Base-by-base conservation (phyloP, 2,888 invertebrate genomes). In the Apamea monoglypha region DNA sequence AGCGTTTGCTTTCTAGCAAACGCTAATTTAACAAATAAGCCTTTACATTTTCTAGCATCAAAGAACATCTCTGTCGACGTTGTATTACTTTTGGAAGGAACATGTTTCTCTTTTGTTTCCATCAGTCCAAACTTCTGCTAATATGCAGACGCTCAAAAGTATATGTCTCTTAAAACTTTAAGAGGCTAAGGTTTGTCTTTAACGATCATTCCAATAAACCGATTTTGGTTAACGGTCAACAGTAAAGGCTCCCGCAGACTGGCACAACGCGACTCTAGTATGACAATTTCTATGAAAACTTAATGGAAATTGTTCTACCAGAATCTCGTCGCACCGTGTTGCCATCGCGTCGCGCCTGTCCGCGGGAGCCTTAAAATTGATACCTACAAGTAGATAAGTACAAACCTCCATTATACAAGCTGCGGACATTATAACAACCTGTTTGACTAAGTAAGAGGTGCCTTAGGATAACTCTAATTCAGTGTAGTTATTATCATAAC, bases 401-500 rank as follows among this genome's bases (percentile, higher is more conserved):
- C 40, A 44, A 56, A 67, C 71, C 71, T 87, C 66, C 68, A 80
- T 83, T 79, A 74, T 72, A 76, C 71, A 63, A 74, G 59, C 61
- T 29, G 50, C 56, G 16, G 64, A 78, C 73, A 84, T 76, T 76
- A 74, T 53, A 81, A 61, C 78, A 87, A 87, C 87, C 74, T 66
- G 87, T 80, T 80, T 85, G 29, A 76, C 80, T 69, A 66, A 80
- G 78, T 80, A 77, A 87, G 76, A 80, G 74, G 84, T 83, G 85
- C 81, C 74, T 76, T 64, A 87, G 84, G 81, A 87, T 81, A 84
- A 73, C 72, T 85, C 75, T 66, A 87, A 75, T 83, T 72, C 81
- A 81, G 78, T 83, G 47, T 79, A 78, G 85, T 85, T 83, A 87
- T 85, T 82, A 82, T 79, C 80, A 82, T 83, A 87, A 80, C 82